phyloP scores from a whole-genome alignment of 2,113 vertebrate genomes.

The Tapirus terrestris region DNA sequence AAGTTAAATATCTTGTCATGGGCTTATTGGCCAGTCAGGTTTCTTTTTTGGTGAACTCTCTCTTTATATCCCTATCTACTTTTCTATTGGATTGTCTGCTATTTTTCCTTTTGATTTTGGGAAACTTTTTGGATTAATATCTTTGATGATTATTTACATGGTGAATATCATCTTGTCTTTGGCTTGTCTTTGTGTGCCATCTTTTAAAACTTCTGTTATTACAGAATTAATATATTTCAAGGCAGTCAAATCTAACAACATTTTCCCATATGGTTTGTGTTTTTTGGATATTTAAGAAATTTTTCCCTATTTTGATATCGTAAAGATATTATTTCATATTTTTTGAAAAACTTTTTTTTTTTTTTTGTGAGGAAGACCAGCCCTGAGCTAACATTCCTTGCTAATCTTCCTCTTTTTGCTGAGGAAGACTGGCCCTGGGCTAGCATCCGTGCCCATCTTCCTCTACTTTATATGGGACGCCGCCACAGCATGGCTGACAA shows the following conservation, averaged over 20 bases:
- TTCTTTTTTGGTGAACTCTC: background rate
- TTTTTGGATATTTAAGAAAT: constrained; percentile 12
- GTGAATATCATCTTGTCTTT: background rate
- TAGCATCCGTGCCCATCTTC: too few relatives aligned
- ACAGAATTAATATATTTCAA: background rate
- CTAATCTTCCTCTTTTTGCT: too few relatives aligned
- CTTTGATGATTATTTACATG: background rate
- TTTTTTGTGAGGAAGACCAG: too few relatives aligned
- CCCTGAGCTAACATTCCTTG: too few relatives aligned
- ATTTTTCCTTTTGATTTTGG: background rate
- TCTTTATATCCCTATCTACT: background rate
- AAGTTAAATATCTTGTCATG: background rate
- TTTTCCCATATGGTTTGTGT: background rate
- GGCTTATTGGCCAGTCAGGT: background rate
- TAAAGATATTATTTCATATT: background rate
- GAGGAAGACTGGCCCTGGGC: too few relatives aligned
- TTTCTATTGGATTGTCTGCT: background rate
- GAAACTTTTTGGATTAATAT: background rate
- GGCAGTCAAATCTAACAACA: background rate
- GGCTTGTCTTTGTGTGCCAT: background rate
- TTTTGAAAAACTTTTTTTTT: constrained; percentile 13
- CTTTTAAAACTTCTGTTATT: background rate
- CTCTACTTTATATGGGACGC: too few relatives aligned
- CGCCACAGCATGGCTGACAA: too few relatives aligned
- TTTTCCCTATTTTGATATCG: background rate